phyloP scores from a whole-genome alignment of 2,113 vertebrate species.

The Semicossyphus pulcher region DNA sequence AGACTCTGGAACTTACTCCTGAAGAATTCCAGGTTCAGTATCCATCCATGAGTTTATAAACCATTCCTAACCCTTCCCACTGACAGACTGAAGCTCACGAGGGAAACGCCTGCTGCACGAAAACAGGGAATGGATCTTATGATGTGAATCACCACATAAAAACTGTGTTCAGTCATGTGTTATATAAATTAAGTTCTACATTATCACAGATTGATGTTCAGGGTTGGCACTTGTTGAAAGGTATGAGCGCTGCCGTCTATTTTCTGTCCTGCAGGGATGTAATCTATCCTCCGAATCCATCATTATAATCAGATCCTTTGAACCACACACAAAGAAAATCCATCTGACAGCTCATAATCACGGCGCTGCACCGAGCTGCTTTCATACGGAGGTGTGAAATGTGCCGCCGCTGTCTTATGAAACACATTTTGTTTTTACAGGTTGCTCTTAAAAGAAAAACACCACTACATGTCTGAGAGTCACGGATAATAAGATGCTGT shows the following conservation, averaged over 20 bases:
- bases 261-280: background rate
- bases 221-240: conserved; percentile 1
- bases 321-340: conserved; percentile 50
- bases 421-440: conserved; percentile 29
- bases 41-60: too few relatives aligned
- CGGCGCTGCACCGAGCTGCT: conserved; percentile 2
- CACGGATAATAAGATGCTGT: background rate
- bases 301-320: conserved; percentile 67
- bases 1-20: too few relatives aligned
- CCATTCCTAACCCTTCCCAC: too few relatives aligned
- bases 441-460: background rate
- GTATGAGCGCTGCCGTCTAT: background rate
- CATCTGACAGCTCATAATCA: conserved; percentile 44
- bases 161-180: background rate
- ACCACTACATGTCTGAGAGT: background rate
- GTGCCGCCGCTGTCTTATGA: background rate
- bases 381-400: conserved; percentile 18
- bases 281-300: conserved; percentile 22
- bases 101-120: background rate
- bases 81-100: too few relatives aligned
- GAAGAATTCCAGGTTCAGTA: too few relatives aligned
- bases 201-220: conserved; percentile 19
- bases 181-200: background rate
- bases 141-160: background rate
- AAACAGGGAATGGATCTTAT: background rate